Percentiles rank a stretch among this genome's conserved stretches.
Conservation (phyloP, 1,140 invertebrate genomes). For the Listronotus oregonensis region DNA sequence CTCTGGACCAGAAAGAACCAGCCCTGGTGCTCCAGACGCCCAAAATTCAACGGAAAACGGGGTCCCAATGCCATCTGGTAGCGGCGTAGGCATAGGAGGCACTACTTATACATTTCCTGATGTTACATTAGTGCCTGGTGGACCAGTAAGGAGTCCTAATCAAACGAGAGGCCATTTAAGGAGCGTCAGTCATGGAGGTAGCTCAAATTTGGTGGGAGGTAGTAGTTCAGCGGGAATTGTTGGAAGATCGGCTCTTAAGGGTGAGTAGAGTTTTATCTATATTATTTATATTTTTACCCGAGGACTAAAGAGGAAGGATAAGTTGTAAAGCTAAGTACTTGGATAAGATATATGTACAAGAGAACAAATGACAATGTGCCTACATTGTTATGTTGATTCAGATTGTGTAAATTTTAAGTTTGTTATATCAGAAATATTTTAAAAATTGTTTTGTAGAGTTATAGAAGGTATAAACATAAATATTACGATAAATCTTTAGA, state of each 20-base stretch:
- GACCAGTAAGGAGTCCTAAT: constrained; percentile 32
- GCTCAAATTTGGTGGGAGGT: constrained; percentile 59
- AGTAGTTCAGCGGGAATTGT: constrained; percentile 54
- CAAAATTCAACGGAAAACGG: not conserved
- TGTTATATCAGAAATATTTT: too few species aligned
- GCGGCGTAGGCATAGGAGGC: constrained; percentile 6
- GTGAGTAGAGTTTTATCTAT: constrained; percentile 42
- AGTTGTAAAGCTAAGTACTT: too few species aligned
- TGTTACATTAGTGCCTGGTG: constrained; percentile 15
- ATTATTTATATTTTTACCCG: too few species aligned
- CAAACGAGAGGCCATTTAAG: constrained; percentile 67
- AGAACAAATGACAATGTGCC: too few species aligned
- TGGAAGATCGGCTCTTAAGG: constrained; percentile 68
- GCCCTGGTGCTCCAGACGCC: constrained; percentile 5
- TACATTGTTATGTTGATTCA: too few species aligned
- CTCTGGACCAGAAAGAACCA: constrained; percentile 31
- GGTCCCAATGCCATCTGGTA: not conserved
- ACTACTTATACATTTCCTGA: constrained; percentile 54
- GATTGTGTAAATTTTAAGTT: too few species aligned
- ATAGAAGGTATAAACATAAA: too few species aligned
- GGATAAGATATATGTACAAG: too few species aligned
- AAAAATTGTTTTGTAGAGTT: too few species aligned
- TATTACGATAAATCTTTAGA: too few species aligned
- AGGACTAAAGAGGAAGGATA: too few species aligned
- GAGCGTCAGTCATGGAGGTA: constrained; percentile 80